phyloP scores from a whole-genome alignment of 2,113 vertebrate genomes.

The human (Homo sapiens) region GRCh38 chr14:47959001-47959500 shows the following conservation, averaged over 20 bases:
- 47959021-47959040: too few species aligned
- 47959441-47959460: background rate
- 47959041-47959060: too few species aligned
- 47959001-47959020: too few species aligned
- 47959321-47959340: background rate
- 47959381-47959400: background rate
- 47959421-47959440: background rate
- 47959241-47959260: background rate
- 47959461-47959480: background rate
- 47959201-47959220: background rate
- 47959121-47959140: too few species aligned
- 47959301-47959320: background rate
- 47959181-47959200: too few species aligned
- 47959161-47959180: too few species aligned
- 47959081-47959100: too few species aligned
- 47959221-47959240: background rate
- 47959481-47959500: background rate
- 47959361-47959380: background rate
- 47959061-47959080: too few species aligned
- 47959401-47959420: conserved; percentile 7
- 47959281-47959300: background rate
- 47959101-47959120: too few species aligned
- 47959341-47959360: background rate
- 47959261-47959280: background rate
- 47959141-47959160: too few species aligned